phyloP scores from a whole-genome alignment of 2,888 invertebrate genomes.

The Hypercompe scribonia region DNA sequence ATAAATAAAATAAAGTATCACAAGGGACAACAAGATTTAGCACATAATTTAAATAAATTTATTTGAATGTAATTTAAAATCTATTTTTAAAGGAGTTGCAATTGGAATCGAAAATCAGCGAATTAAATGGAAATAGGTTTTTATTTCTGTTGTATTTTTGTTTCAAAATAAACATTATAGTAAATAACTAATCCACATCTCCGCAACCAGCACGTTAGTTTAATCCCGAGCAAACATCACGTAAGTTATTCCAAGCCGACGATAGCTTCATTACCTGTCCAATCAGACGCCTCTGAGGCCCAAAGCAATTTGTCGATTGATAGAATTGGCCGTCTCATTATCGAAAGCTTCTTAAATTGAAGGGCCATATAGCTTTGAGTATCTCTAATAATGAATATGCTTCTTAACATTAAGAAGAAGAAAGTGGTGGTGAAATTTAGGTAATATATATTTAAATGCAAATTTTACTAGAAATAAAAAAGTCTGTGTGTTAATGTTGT shows the following conservation, averaged over 20 bases:
- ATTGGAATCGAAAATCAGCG: no score
- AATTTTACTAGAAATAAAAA: neutral
- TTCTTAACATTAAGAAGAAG: constrained; percentile 21
- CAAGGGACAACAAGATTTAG: no score
- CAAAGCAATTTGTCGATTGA: constrained; percentile 49
- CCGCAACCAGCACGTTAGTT: constrained; percentile 16
- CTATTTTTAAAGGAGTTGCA: neutral
- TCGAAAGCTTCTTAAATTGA: constrained; percentile 28
- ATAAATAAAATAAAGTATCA: no score
- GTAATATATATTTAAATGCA: constrained; percentile 17
- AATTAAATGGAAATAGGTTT: neutral
- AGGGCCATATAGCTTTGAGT: constrained; percentile 37
- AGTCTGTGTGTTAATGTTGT: no score
- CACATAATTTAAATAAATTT: no score
- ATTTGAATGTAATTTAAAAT: neutral
- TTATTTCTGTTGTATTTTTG: neutral
- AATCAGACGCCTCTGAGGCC: constrained; percentile 49
- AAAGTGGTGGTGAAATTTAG: neutral
- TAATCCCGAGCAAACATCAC: constrained; percentile 17
- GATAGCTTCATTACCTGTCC: constrained; percentile 55
- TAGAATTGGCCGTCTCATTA: constrained; percentile 47
- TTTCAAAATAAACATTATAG: neutral
- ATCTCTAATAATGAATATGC: constrained; percentile 15
- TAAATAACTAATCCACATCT: constrained; percentile 13
- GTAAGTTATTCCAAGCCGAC: constrained; percentile 37